Conservation (phyloP, 53 echinoderm and acorn worm species). For the Paelopatides confundens region DNA sequence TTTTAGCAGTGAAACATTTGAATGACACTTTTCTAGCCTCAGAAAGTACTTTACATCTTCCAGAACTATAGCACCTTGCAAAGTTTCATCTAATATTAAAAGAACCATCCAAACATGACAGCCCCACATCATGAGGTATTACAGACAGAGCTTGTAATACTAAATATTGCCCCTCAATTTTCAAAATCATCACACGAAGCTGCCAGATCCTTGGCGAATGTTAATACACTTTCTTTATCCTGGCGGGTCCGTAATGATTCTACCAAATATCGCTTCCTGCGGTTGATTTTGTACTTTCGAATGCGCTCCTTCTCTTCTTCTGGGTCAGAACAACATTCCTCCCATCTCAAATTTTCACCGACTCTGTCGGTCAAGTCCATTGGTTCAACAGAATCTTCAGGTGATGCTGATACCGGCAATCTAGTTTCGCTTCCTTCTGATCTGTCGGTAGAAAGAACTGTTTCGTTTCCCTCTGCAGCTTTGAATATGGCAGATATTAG, state of each 20-base stretch:
- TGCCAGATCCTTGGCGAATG: slow-evolving; percentile 84
- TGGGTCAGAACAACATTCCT: slow-evolving; percentile 77
- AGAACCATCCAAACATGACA: no score
- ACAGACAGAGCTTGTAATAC: no score
- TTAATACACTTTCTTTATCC: slow-evolving; percentile 87
- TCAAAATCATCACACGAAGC: neutral
- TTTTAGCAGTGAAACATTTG: no score
- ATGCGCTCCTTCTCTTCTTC: slow-evolving; percentile 87
- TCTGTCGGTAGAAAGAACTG: neutral
- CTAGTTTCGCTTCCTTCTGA: neutral
- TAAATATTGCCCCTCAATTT: neutral
- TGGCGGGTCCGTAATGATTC: slow-evolving; percentile 79
- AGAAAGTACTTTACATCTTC: no score
- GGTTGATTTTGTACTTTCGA: slow-evolving; percentile 86
- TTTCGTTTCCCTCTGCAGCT: slow-evolving; percentile 1
- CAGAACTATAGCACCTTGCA: no score
- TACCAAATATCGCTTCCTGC: slow-evolving; percentile 90
- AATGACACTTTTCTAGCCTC: no score
- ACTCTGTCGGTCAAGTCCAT: slow-evolving; percentile 60
- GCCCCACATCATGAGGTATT: no score
- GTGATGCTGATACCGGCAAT: slow-evolving; percentile 57
- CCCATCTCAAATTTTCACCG: slow-evolving; percentile 92
- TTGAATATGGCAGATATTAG: slow-evolving; percentile 34
- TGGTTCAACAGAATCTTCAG: slow-evolving; percentile 57
- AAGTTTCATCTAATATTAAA: no score